phyloP scores from a whole-genome alignment of 2,888 invertebrate genomes.

The Timema podura region DNA sequence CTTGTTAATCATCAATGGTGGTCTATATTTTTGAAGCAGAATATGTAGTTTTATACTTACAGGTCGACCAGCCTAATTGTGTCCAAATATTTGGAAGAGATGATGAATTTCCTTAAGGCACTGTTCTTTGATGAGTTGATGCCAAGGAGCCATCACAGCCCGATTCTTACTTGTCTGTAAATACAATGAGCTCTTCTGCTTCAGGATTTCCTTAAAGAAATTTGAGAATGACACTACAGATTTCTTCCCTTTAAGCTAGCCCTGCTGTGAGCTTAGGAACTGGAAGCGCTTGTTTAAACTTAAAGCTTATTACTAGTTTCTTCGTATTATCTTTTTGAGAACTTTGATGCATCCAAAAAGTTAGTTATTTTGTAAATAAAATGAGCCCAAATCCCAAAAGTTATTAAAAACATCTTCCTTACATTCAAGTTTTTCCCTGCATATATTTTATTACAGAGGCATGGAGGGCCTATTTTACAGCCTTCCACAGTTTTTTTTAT shows the following conservation, averaged over 20 bases:
- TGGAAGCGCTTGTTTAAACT: background rate
- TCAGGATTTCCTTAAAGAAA: constrained; percentile 1
- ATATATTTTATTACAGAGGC: no score
- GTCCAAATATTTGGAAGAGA: background rate
- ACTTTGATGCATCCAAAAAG: background rate
- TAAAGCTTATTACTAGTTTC: constrained; percentile 9
- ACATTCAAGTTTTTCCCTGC: no score
- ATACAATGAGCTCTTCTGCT: background rate
- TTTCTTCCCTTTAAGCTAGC: background rate
- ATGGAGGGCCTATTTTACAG: no score
- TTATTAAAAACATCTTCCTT: no score
- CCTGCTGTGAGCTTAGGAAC: constrained; percentile 5
- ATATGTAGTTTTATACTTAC: background rate
- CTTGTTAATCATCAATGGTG: background rate
- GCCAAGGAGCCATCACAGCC: background rate
- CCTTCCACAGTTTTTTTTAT: no score
- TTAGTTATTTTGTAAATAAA: no score
- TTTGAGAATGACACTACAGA: background rate
- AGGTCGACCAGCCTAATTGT: background rate
- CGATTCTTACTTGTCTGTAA: background rate
- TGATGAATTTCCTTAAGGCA: background rate
- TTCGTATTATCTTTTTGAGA: constrained; percentile 4
- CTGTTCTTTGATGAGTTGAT: background rate
- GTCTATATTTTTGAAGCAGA: background rate
- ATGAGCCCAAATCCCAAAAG: no score